phyloP scores from a whole-genome alignment of 2,113 vertebrate species.

The Circaetus cinerascens region DNA sequence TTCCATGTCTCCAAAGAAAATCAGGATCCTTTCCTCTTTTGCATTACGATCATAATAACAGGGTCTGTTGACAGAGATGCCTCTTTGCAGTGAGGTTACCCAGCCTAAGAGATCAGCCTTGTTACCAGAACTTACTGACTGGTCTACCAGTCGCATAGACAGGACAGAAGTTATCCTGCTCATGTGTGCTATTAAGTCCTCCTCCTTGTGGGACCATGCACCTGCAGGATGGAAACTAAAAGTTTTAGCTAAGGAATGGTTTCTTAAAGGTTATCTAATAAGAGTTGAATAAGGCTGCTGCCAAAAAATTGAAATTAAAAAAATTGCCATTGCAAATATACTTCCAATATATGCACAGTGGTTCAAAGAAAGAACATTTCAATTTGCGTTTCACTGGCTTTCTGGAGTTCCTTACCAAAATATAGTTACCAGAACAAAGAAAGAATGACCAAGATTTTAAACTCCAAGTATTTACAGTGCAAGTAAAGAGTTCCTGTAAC shows the following conservation, averaged over 20 bases:
- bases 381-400: neutral
- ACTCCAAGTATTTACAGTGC: neutral
- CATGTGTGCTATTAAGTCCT: neutral
- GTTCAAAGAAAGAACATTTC: neutral
- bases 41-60: fast-evolving
- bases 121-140: neutral
- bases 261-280: neutral
- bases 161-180: neutral
- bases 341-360: fast-evolving
- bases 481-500: neutral
- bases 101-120: neutral
- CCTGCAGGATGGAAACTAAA: neutral
- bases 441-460: neutral
- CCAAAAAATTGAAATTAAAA: neutral
- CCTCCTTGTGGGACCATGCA: neutral
- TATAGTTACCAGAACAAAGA: neutral
- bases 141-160: neutral
- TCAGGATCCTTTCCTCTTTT: neutral
- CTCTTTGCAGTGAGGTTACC: neutral
- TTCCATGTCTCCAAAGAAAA: fast-evolving
- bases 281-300: neutral
- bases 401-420: neutral
- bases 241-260: neutral
- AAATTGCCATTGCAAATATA: neutral
- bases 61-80: fast-evolving